Evolutionary conservation across 2,797 vertebrate genomes (phyloP), one percentile per base, ranked within the genome.

Genomic region (Hemibagrus guttatus): DNA sequence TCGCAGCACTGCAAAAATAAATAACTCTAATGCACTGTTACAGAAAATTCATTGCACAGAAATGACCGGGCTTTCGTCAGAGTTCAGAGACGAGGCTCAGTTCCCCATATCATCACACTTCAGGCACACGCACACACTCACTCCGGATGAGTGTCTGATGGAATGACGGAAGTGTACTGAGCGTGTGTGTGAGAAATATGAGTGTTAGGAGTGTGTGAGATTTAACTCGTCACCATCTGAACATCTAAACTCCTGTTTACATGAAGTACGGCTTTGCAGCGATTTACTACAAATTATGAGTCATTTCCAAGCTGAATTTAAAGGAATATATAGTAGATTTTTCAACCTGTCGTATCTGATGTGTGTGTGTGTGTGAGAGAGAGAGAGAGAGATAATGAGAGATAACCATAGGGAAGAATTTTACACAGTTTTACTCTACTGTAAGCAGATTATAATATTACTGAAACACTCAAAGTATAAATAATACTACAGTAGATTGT

Each of bases 151-250:
- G 52, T 63, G 83, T 26, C 35, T 75, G 54, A 46, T 58, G 46
- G 83, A 63, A 63, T 58, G 68, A 59, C 4, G 28, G 49, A 71
- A 71, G 46, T 83, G 64, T 86, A 16, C 19, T 42, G 58, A 46
- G 68, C 63, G 54, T 59, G 23, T 58, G 68, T 72, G 69, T 19
- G 31, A 8, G 31, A 17, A 6, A 35, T 39, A 39, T 39, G 66
- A 39, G 17, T 16, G 52, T 49, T 49, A 49, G 46, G 28, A 52
- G 42, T 68, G 81, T 42, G 52, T 49, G 52, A 16, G 56, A 46
- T 74, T 61, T n/a, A 39, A 28, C 46, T 42, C n/a, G 69, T 19
- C 46, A 58, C 58, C 78, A 81, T 81, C 64, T 79, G 58, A 85
- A 72, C n/a, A 5, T 63, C 83, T 58, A 69, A 80, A 59, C 14